Evolutionary conservation across 2,113 vertebrate genomes (phyloP).

Genomic region (Poeciliopsis retropinna): DNA sequence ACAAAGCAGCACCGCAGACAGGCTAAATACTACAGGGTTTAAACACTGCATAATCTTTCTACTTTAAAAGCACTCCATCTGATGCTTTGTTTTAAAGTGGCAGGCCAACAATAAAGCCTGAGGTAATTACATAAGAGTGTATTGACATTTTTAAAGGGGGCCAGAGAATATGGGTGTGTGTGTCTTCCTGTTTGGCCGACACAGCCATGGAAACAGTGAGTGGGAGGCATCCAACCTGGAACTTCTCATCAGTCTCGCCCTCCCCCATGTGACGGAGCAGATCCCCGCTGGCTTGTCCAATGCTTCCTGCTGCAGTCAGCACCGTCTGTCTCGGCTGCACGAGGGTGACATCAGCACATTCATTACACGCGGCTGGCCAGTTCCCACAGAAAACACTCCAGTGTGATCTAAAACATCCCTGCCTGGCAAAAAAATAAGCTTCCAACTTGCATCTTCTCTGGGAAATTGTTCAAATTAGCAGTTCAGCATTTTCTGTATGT

Average conservation of each 20-base stretch:
- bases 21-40: slow-evolving; percentile 6
- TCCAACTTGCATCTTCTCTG: slow-evolving; percentile 21
- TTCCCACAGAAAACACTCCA: slow-evolving; percentile 24
- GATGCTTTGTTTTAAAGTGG: slow-evolving; percentile 11
- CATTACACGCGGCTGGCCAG: slow-evolving; percentile 45
- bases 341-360: slow-evolving; percentile 65
- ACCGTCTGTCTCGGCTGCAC: slow-evolving; percentile 96
- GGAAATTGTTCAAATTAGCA: slow-evolving; percentile 20
- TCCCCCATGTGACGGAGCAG: slow-evolving; percentile 97
- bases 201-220: slow-evolving; percentile 63
- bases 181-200: slow-evolving; percentile 69
- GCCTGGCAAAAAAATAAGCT: not conserved
- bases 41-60: slow-evolving; percentile 2
- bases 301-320: slow-evolving; percentile 95
- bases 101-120: slow-evolving; percentile 46
- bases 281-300: slow-evolving; percentile 97
- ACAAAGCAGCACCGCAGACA: slow-evolving; percentile 11
- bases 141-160: slow-evolving; percentile 37
- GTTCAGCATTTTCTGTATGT: slow-evolving; percentile 6
- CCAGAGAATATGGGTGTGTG: slow-evolving; percentile 32
- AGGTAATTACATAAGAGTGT: slow-evolving; percentile 36
- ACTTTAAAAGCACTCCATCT: slow-evolving; percentile 15
- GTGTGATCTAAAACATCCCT: slow-evolving; percentile 27
- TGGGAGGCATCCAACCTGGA: slow-evolving; percentile 85
- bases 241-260: slow-evolving; percentile 95